Conservation (phyloP, 2,797 vertebrate genomes). For the Graptemys geographica region DNA sequence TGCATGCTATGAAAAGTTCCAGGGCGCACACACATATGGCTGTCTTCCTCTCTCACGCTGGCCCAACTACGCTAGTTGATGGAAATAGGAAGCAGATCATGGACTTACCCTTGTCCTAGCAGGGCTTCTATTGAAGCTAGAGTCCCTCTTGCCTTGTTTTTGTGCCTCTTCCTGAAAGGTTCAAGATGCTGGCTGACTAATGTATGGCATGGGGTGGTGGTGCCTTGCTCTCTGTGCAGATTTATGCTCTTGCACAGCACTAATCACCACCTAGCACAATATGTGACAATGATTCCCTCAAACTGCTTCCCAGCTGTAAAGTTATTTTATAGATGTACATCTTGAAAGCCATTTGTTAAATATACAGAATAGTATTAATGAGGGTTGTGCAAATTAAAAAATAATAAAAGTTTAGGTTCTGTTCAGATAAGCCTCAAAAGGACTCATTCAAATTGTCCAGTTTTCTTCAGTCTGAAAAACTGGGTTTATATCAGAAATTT, state of each 20-base stretch:
- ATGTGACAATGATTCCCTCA: not conserved
- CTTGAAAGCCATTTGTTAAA: too few species aligned
- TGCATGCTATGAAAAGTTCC: not conserved
- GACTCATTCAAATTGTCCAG: not conserved
- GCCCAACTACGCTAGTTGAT: not conserved
- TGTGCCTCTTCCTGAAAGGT: not conserved
- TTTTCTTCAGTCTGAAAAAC: not conserved
- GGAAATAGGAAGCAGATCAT: not conserved
- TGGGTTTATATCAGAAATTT: not conserved
- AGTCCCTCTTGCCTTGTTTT: not conserved
- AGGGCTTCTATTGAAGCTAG: not conserved
- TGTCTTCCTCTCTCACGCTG: not conserved
- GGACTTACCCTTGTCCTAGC: not conserved
- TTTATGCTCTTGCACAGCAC: not conserved
- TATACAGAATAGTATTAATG: too few species aligned
- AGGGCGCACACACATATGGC: fast-evolving
- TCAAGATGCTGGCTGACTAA: not conserved
- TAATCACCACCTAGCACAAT: not conserved
- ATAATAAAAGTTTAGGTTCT: not conserved
- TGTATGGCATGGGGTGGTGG: not conserved
- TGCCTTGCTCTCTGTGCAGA: constrained; percentile 10
- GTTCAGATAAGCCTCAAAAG: not conserved
- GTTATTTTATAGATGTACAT: too few species aligned
- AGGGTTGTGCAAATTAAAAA: not conserved
- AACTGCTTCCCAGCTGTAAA: too few species aligned